Evolutionary conservation across 2,888 invertebrate genomes (phyloP), one percentile per base, ranked within the genome.

Genomic region (Lasioglossum calceatum): DNA sequence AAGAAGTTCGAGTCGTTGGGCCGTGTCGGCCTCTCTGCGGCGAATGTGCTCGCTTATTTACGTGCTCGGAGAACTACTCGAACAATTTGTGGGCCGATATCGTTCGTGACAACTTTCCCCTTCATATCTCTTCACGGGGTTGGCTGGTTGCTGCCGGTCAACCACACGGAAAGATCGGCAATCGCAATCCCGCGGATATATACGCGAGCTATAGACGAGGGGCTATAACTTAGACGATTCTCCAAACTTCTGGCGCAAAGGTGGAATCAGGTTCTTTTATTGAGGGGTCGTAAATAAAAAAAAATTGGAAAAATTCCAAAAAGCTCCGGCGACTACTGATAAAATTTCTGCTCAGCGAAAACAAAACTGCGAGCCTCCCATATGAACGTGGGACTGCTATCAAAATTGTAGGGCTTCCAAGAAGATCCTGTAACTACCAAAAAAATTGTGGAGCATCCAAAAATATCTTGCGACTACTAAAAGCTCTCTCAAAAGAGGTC

Each of bases 81-180:
- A 64, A 44, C 44, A 64, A 77, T 77, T 64, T 64, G 64, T 44
- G 44, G 58, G 42, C 32, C 77, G 64, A 77, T 64, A 77, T 64
- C 77, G 76, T 76, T 27, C 76, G 44, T 32, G 77, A 64, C 64
- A 44, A 44, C 32, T 32, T 32, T 19, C 32, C 64, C 64, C 19
- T 42, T 44, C 27, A 44, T 77, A 32, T 77, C 64, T 77, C 44
- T 58, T 58, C 58, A 58, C 58, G 27, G 58, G 58, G 12, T 58
- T 58, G n/a, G 58, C n/a, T n/a, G n/a, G 58, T 58, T n/a, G n/a
- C 12, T 27, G 12, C n/a, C 58, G 27, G 58, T 58, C 58, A 58
- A 58, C 58, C 58, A 27, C 58, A n/a, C 58, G 58, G 58, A 27
- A 58, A 58, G 58, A 58, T 58, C 58, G 58, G 58, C 27, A 58